Base-by-base conservation (phyloP, 2,888 invertebrate species). In the Neoaliturus tenellus region DNA sequence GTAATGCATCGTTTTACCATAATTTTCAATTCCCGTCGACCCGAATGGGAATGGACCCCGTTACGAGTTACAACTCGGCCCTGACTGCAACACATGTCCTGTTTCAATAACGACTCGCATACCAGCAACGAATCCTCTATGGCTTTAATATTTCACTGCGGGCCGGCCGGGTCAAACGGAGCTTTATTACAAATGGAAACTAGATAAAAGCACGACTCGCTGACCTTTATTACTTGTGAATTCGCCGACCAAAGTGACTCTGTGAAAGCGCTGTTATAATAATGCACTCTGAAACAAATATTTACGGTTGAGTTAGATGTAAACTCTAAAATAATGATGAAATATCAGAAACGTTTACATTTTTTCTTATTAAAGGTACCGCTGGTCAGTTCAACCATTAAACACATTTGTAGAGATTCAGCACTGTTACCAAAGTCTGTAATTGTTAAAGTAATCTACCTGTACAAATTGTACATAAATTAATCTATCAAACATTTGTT, bases 1-100 rank as follows among this genome's bases (percentile, higher is more conserved):
- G 48, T 75, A 75, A 75, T 75, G 48, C 75, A 25, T 10, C 35
- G 75, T 75, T 75, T 71, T 75, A 48, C 44, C 48, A 48, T 75
- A 75, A 75, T 75, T 75, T 75, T 75, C 75, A 75, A 75, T 75
- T 23, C 44, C 28, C 71, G 41, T 2, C 28, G 75, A 75, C 75
- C 75, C 44, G 48, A 44, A 48, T 71, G 71, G 28, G 48, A 44
- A 48, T 71, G 71, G 28, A 31, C 67, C 31, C 31, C n/a, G 67
- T 25, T 44, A 44, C 17, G 44, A 44, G 44, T 14, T 44, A 44
- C 44, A 44, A 39, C 25, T 5, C 51, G 10, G 51, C 12, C 51
- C 8, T 14, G 14, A 48, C 48, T 48, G 14, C 35, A 35, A 35
- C 35, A 10, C 35, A 6, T 10, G 44, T 44, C 44, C 20, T 23